These are phyloP conservation scores for Drosophila ananassae DNA, from an alignment of 1,140 invertebrate species.

Conservation along the genomic window DNA sequence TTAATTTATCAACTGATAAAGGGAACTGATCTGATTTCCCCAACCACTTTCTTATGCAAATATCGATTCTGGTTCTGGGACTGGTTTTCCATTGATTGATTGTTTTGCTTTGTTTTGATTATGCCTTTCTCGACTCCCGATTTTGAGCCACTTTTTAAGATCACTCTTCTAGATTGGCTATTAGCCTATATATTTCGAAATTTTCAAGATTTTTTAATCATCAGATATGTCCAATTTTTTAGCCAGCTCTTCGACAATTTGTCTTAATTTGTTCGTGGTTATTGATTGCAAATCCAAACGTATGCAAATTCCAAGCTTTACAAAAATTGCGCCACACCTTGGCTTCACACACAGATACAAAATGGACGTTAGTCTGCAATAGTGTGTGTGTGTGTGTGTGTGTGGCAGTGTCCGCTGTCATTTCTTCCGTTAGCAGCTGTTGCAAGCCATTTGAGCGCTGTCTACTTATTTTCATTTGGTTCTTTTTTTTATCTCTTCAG, in stretches of 20 bases:
- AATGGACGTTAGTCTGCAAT: neutral
- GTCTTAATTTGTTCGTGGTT: slow-evolving; percentile 42
- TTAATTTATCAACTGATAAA: slow-evolving; percentile 3
- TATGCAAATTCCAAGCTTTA: slow-evolving; percentile 45
- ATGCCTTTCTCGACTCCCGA: slow-evolving; percentile 7
- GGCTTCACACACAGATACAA: slow-evolving; percentile 29
- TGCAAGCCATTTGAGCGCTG: slow-evolving; percentile 43
- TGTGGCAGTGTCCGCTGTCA: slow-evolving; percentile 30
- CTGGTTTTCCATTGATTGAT: slow-evolving; percentile 29
- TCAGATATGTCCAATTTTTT: slow-evolving; percentile 1
- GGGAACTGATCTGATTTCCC: slow-evolving; percentile 1
- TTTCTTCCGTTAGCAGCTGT: slow-evolving; percentile 61
- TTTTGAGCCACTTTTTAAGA: neutral
- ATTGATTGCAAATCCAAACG: slow-evolving; percentile 28
- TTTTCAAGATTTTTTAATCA: neutral
- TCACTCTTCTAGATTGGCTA: neutral
- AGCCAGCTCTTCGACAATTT: slow-evolving; percentile 36
- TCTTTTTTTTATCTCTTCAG: slow-evolving; percentile 33
- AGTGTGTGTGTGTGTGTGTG: neutral
- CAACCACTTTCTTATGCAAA: slow-evolving; percentile 5
- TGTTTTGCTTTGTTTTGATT: slow-evolving; percentile 31
- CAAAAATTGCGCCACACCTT: slow-evolving; percentile 41
- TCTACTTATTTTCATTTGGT: slow-evolving; percentile 32
- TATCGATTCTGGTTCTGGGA: slow-evolving; percentile 14
- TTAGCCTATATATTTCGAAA: neutral